Conservation (phyloP, 2,113 vertebrate genomes). For the Scatophagus argus region DNA sequence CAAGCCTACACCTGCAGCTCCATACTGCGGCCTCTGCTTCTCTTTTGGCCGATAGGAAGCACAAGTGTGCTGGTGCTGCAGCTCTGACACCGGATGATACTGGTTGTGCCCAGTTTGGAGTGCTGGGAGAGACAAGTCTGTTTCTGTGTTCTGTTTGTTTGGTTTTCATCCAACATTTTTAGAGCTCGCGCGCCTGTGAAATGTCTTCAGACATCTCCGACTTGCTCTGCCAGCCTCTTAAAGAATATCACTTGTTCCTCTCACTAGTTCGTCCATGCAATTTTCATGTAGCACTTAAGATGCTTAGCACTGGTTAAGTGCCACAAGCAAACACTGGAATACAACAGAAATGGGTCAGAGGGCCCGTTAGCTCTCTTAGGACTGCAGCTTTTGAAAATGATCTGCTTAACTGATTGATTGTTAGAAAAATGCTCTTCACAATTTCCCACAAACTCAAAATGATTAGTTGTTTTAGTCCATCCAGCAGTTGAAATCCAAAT, state of each 20-base stretch:
- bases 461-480: too few relatives aligned
- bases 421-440: too few relatives aligned
- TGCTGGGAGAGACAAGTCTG: neutral
- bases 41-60: conserved; percentile 9
- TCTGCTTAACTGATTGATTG: too few relatives aligned
- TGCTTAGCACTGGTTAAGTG: neutral
- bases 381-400: too few relatives aligned
- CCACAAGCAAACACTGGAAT: neutral
- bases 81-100: neutral
- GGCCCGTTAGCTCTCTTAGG: too few relatives aligned
- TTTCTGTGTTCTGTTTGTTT: neutral
- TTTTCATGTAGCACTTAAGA: neutral
- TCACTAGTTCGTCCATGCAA: too few relatives aligned
- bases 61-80: conserved; percentile 26
- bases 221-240: neutral
- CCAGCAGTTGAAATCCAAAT: too few relatives aligned
- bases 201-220: neutral
- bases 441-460: too few relatives aligned
- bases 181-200: neutral
- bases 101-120: neutral
- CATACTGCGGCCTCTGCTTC: neutral
- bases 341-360: neutral
- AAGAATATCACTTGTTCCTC: neutral
- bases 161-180: neutral
- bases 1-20: conserved; percentile 8